phyloP scores from a whole-genome alignment of 2,888 invertebrate genomes.

The Stenolophus ochropezus region DNA sequence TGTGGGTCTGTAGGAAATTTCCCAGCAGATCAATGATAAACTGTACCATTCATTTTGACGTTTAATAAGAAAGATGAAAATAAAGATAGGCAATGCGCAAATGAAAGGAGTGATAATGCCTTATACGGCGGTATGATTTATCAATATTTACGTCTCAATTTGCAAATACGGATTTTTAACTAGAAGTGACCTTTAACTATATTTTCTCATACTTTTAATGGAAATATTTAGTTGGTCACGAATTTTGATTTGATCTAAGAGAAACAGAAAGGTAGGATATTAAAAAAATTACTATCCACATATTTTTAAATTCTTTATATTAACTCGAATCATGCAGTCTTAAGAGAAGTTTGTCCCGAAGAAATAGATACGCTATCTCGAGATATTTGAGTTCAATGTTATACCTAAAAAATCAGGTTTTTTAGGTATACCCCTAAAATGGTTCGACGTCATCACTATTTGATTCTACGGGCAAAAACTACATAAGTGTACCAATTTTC shows the following conservation, averaged over 20 bases:
- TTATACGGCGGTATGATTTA: conserved; percentile 14
- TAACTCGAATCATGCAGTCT: background rate
- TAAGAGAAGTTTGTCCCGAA: too few relatives aligned
- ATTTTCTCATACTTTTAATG: background rate
- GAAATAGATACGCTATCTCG: too few relatives aligned
- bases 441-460: too few relatives aligned
- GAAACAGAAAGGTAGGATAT: background rate
- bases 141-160: conserved; percentile 21
- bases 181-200: background rate
- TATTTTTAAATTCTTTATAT: background rate
- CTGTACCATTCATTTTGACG: conserved; percentile 31
- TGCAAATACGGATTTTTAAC: background rate
- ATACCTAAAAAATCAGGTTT: too few relatives aligned
- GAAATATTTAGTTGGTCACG: background rate
- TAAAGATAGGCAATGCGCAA: conserved; percentile 5
- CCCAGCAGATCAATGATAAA: conserved; percentile 19
- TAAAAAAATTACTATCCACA: background rate
- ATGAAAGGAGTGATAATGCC: conserved; percentile 30
- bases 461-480: too few relatives aligned
- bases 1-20: conserved; percentile 15
- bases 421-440: too few relatives aligned
- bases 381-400: too few relatives aligned
- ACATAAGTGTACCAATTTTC: too few relatives aligned
- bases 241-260: background rate
- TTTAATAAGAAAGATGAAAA: conserved; percentile 34